Evolutionary conservation across 2,113 vertebrate genomes (phyloP).

Genomic region (Alethe diademata): DNA sequence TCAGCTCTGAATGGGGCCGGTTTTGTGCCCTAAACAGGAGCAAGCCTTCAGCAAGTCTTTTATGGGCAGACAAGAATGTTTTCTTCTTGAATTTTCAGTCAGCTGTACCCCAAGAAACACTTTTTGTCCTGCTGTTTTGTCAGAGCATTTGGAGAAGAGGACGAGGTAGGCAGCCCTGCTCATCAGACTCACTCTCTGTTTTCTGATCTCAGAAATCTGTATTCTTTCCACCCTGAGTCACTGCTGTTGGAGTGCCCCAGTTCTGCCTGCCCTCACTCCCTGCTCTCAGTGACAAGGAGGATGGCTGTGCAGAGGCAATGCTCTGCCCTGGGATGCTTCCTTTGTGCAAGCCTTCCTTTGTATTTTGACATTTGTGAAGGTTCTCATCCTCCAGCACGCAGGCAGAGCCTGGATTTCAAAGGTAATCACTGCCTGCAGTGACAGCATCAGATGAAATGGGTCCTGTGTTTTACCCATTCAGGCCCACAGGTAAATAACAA

Average conservation of each 20-base stretch:
- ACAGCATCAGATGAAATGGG: background rate
- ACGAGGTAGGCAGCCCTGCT: background rate
- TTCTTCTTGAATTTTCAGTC: background rate
- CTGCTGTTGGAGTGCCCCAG: background rate
- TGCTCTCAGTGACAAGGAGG: background rate
- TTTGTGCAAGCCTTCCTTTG: background rate
- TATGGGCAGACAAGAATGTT: background rate
- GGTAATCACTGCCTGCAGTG: background rate
- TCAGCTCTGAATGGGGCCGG: background rate
- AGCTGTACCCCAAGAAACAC: background rate
- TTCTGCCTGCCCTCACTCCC: background rate
- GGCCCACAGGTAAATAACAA: background rate
- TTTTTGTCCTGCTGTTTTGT: background rate
- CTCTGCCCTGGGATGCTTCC: background rate
- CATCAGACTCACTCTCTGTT: background rate
- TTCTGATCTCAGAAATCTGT: constrained; percentile 6
- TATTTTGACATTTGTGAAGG: background rate
- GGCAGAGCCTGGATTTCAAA: constrained; percentile 14
- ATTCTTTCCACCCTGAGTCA: background rate
- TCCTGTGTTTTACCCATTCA: background rate
- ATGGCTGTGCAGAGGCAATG: background rate
- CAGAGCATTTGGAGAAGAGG: background rate
- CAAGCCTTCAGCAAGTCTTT: background rate
- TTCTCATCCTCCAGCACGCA: background rate
- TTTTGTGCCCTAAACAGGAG: background rate